Evolutionary conservation across 2,797 vertebrate species (phyloP), one percentile per base, ranked within the genome.

Genomic region (Takifugu ocellatus): DNA sequence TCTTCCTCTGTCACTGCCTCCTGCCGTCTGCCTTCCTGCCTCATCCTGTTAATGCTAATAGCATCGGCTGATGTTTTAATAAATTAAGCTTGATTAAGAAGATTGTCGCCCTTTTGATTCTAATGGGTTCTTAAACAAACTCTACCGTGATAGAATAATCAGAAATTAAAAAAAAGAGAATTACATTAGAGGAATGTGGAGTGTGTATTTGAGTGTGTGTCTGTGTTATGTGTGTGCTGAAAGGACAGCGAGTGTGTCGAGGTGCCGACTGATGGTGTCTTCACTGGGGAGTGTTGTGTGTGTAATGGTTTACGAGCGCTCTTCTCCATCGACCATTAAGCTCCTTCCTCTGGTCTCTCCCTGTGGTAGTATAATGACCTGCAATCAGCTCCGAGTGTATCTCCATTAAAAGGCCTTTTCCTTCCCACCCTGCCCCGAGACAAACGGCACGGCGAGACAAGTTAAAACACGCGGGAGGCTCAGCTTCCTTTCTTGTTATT

Each of bases 301-400:
- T 62, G 54, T 31, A 51, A 33, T 93, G 90, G 90, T 93, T 94
- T 94, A 94, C 86, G 92, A 93, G 91, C 84, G 88, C 93, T 93
- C 93, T 91, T 66, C 90, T 94, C 92, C 91, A 92, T 92, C 92
- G 92, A 89, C 93, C 92, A 93, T 95, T 95, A 97, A 93, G 94
- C 93, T 91, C 88, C 80, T 86, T 91, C 93, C 94, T 95, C 93
- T 92, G 93, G 94, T 95, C 92, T 92, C 91, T 95, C 93, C 94
- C 95, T 90, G 93, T 93, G 94, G 93, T 94, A 94, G 92, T 93
- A 93, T 96, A 97, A 97, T 94, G 94, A 96, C 93, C 93, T 93
- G 92, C 94, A 94, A 95, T 95, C 88, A 91, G 92, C 95, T 94
- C 91, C 92, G 94, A 96, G 94, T 94, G 94, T 93, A 94, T 94